Evolutionary conservation across 2,113 vertebrate genomes (phyloP).

Genomic region (Tautogolabrus adspersus): DNA sequence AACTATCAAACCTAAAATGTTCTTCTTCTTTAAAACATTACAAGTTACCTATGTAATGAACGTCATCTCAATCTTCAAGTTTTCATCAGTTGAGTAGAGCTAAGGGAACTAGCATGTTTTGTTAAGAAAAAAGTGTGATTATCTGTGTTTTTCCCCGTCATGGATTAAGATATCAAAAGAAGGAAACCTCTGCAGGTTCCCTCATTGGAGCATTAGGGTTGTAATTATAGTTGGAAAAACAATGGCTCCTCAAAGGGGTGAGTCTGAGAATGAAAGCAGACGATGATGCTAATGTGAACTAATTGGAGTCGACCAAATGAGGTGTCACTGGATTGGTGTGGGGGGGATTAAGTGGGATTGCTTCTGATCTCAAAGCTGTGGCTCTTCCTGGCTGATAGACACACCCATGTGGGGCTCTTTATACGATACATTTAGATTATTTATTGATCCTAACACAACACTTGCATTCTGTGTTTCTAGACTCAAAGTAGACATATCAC

Average conservation of each 20-base stretch:
- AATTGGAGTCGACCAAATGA: not conserved
- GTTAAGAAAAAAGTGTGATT: too few relatives aligned
- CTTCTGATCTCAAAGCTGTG: constrained; percentile 10
- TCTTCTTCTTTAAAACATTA: too few relatives aligned
- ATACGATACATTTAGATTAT: not conserved
- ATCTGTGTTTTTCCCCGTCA: too few relatives aligned
- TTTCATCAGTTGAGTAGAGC: too few relatives aligned
- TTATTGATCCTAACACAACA: not conserved
- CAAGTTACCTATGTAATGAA: too few relatives aligned
- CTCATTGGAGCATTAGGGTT: too few relatives aligned
- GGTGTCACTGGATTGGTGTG: not conserved
- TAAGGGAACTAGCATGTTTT: too few relatives aligned
- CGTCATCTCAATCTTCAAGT: too few relatives aligned
- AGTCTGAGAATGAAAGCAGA: not conserved
- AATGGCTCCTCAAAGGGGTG: not conserved
- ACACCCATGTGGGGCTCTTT: constrained; percentile 1
- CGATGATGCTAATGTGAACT: not conserved
- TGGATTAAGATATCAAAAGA: too few relatives aligned
- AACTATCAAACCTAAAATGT: too few relatives aligned
- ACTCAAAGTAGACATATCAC: not conserved
- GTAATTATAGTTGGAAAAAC: not conserved
- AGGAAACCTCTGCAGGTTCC: too few relatives aligned
- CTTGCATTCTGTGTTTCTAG: not conserved
- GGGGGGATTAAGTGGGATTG: not conserved
- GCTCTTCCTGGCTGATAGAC: not conserved